Evolutionary conservation across 2,888 invertebrate genomes (phyloP), one percentile per base, ranked within the genome.

Genomic region (Drosophila bunnanda): DNA sequence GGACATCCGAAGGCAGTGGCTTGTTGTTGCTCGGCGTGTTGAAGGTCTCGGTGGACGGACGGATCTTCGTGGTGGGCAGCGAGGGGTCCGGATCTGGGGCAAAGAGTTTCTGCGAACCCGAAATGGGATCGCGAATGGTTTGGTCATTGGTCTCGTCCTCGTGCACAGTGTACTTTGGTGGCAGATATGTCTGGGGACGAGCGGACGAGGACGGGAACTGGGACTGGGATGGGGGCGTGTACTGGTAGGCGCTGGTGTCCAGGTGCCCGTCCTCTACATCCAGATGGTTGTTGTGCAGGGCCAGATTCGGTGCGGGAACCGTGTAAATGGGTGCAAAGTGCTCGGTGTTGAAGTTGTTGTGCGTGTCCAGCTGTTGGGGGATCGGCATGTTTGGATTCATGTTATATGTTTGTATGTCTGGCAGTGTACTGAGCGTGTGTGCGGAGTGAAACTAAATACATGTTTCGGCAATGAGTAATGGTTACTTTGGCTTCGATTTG

Each of bases 241-340:
- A 60, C 34, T 89, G 70, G 60, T 90, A 90, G 25, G 86, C 83
- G n/a, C 86, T 82, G n/a, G 82, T 68, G 70, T 83, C 79, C 17
- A 75, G 38, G 32, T 88, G 89, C 8, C 89, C 90, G 15, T 90
- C 82, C 58, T 86, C 91, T 48, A 91, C 78, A 64, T 92, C 71
- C 71, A 72, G 41, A 32, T 72, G 91, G 76, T 92, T 92, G 65
- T 90, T 90, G 69, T 81, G 89, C 50, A 89, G 65, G 48, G 78
- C 82, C 43, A 97, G 93, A 93, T 97, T 96, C 10, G 97, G 97
- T 28, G 97, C 97, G 88, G 96, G 96, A 77, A 97, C 96, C 12
- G 97, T 96, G 92, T 96, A 96, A 90, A 97, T 97, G 3, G 96
- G 96, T 80, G 96, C 96, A 89, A 94, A 97, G 93, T 97, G 97